Evolutionary conservation across 2,888 invertebrate genomes (phyloP).

Genomic region (Caenorhabditis sp.): DNA sequence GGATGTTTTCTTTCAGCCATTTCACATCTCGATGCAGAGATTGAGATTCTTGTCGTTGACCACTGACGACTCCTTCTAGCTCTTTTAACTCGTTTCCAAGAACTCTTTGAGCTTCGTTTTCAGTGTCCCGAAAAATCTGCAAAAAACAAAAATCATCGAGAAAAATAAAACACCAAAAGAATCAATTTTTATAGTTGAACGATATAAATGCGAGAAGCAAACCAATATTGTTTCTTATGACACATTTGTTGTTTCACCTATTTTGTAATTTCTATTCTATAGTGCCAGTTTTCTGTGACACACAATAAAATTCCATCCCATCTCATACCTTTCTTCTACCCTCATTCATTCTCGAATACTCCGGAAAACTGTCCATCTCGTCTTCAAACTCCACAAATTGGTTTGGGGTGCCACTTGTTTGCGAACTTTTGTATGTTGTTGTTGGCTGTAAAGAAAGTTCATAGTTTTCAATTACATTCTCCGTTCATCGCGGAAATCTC

Average conservation of each 20-base stretch:
- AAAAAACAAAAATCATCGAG: background rate
- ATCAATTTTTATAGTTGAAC: constrained; percentile 13
- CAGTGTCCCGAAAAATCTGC: constrained; percentile 46
- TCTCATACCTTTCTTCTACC: constrained; percentile 47
- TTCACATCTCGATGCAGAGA: constrained; percentile 41
- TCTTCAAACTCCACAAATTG: constrained; percentile 32
- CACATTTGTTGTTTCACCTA: background rate
- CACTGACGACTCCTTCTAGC: constrained; percentile 51
- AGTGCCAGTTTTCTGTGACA: background rate
- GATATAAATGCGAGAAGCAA: background rate
- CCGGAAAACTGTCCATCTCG: constrained; percentile 33
- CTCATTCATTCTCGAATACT: constrained; percentile 48
- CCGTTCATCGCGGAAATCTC: background rate
- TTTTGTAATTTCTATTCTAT: background rate
- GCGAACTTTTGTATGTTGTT: constrained; percentile 19
- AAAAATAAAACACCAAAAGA: background rate
- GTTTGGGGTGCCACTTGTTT: constrained; percentile 11
- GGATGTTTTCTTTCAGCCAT: constrained; percentile 55
- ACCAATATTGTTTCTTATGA: constrained; percentile 4
- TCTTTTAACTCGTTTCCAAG: constrained; percentile 29
- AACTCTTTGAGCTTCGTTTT: constrained; percentile 46
- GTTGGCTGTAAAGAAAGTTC: constrained; percentile 8
- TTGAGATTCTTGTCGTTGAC: constrained; percentile 54
- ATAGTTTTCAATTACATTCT: background rate
- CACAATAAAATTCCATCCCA: background rate